Evolutionary conservation across 2,797 vertebrate genomes (phyloP), one percentile per base, ranked within the genome.

Genomic region (Philypnodon macrostomus): DNA sequence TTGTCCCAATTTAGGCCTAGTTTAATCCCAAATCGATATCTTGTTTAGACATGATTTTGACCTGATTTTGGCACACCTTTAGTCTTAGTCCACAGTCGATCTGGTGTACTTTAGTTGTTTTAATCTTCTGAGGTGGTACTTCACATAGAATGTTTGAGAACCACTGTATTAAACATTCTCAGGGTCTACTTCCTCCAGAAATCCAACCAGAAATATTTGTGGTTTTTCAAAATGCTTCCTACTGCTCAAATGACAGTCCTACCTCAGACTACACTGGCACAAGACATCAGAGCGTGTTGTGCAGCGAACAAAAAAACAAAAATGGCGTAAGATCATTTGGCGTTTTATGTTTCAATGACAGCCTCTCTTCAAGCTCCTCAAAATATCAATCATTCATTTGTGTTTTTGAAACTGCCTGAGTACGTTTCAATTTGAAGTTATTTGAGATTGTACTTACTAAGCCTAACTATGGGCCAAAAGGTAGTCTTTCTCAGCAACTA

Each of bases 131-230:
- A n/a, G n/a, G n/a, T n/a, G n/a, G n/a, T n/a, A n/a, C n/a, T n/a
- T n/a, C n/a, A n/a, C n/a, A n/a, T n/a, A n/a, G n/a, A n/a, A n/a
- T n/a, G n/a, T n/a, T n/a, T n/a, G n/a, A n/a, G n/a, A n/a, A n/a
- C n/a, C n/a, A n/a, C n/a, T n/a, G n/a, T n/a, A 11, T 17, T 18
- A 53, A 46, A 67, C 45, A 42, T 81, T 83, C 73, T 83, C 68
- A 78, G 60, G 75, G 68, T 70, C 65, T 54, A 79, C 73, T 83
- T 85, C 80, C 83, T 84, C 36, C 4, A 16, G n/a, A n/a, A 77
- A 75, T 66, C 50, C 33, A 4, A 73, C 58, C 71, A 68, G 64
- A 81, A 75, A 76, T 79, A 79, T 72, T 70, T 79, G 75, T 75
- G 77, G 75, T 75, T 48, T 77, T 62, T 70, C 59, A 76, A 70